Base-by-base conservation (phyloP, 92 coral and sea anemone species). In the Pocillopora grandis region DNA sequence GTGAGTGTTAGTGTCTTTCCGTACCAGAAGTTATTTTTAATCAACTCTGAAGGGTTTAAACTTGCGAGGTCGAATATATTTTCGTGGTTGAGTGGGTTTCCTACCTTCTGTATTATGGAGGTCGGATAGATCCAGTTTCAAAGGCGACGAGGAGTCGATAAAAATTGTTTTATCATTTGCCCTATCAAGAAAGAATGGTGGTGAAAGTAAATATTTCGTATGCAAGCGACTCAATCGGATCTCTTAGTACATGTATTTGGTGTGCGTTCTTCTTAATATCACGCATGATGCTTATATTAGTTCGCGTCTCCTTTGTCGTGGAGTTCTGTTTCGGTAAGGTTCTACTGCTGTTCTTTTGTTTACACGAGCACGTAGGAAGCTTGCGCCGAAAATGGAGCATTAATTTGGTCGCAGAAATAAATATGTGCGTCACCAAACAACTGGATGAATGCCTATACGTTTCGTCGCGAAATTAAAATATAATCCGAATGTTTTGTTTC, bases 111-210 rank as follows among this genome's bases (percentile, higher is more conserved):
- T 16, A 10, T 62, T 19, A 10, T 37, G 9, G 17, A 27, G 12
- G 63, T 62, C 37, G 27, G 68, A 8, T 63, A 64, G 81, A 37
- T 21, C 17, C 59, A 42, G n/a, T 63, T 63, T n/a, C 20, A 62
- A 61, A 62, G 31, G 16, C 16, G 19, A 37, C 69, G n/a, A 35
- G 57, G 12, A 37, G 81, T 49, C 42, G 57, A 13, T 62, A 7
- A 37, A 71, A 81, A 31, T 18, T 71, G 33, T 80, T 70, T 81
- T 81, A 81, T 81, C 78, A 42, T 14, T 64, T 17, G 15, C 36
- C 48, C 19, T 10, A 80, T 70, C 85, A 19, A 14, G 48, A 35
- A 59, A 66, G 58, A 70, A 58, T 42, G 42, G 76, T 81, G 59
- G 58, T 62, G 62, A 71, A 71, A 71, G 66, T 71, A 81, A 81